A percentile compares a stretch with the other conserved stretches of the same genome.
These are phyloP conservation scores for Oopsacas minuta DNA, from an alignment of 37 sponge, comb jelly and placozoan genomes.

Conservation along the genomic window DNA sequence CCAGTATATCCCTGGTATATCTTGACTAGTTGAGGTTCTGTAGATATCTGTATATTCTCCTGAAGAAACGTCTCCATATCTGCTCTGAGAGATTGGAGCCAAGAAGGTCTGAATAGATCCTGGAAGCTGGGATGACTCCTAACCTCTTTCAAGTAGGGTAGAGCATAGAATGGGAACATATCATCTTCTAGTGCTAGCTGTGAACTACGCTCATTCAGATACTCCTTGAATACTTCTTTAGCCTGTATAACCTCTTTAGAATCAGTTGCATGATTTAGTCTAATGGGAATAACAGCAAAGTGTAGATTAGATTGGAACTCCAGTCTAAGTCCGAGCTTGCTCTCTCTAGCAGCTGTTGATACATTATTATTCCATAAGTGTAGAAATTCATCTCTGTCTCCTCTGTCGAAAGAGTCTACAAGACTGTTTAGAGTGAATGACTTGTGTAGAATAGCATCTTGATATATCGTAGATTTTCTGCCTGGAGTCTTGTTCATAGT, in stretches of 20 bases:
- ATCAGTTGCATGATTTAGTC: not conserved
- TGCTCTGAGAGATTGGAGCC: not conserved
- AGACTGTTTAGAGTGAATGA: not conserved
- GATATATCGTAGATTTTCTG: not conserved
- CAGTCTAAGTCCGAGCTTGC: not conserved
- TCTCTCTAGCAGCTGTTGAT: not conserved
- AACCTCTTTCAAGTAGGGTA: conserved; percentile 57
- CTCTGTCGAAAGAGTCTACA: not conserved
- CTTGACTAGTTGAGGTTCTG: not conserved
- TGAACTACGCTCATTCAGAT: conserved; percentile 40
- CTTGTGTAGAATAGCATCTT: not conserved
- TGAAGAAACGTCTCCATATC: not conserved
- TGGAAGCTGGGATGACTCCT: conserved; percentile 49
- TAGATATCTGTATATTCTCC: not conserved
- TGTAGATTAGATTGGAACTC: not conserved
- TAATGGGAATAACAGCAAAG: not conserved
- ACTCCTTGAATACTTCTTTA: conserved; percentile 42
- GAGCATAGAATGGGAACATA: conserved; percentile 53
- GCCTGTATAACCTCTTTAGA: not conserved
- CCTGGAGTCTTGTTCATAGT: not conserved
- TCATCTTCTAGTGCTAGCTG: conserved; percentile 39
- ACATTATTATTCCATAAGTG: not conserved
- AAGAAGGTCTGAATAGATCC: conserved; percentile 33
- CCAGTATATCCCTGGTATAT: not conserved
- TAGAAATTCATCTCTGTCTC: not conserved